A percentile compares a stretch with the other conserved stretches of the same genome.
Evolutionary conservation across 1,140 invertebrate genomes (phyloP).

Genomic region (Meteorus sp.): DNA sequence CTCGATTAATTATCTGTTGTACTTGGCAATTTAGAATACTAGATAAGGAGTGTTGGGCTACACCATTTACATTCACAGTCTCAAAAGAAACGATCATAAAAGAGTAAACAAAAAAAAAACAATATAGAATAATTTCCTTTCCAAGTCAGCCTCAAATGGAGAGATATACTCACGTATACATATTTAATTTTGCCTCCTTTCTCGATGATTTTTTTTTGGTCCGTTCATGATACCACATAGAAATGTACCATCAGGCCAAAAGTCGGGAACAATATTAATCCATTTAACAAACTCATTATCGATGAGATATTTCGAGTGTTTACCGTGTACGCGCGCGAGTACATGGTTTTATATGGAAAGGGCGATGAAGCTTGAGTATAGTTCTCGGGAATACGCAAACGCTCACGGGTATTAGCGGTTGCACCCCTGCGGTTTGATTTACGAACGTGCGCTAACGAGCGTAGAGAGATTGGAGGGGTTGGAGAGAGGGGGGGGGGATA

Average conservation of each 20-base stretch:
- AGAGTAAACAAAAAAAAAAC: no score
- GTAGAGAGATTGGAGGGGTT: slow-evolving; percentile 15
- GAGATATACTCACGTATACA: neutral
- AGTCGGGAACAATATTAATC: slow-evolving; percentile 47
- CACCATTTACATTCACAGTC: neutral
- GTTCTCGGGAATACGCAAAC: slow-evolving; percentile 24
- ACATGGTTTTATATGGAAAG: slow-evolving; percentile 11
- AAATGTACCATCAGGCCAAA: no score
- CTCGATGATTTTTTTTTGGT: neutral
- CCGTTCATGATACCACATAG: no score
- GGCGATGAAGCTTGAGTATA: neutral
- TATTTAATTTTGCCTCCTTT: neutral
- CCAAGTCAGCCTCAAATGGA: neutral
- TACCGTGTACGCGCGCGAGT: slow-evolving; percentile 44
- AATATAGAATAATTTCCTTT: neutral
- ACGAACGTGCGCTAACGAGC: slow-evolving; percentile 54
- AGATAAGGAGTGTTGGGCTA: neutral
- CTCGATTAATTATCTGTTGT: slow-evolving; percentile 55
- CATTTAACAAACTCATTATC: slow-evolving; percentile 59
- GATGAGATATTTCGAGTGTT: slow-evolving; percentile 56
- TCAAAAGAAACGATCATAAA: slow-evolving; percentile 11
- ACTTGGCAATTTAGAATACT: neutral
- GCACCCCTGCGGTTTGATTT: slow-evolving; percentile 58
- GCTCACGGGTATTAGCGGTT: slow-evolving; percentile 46
- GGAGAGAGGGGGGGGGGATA: no score